Evolutionary conservation across 2,113 vertebrate species (phyloP).

Genomic region (Otis tarda): DNA sequence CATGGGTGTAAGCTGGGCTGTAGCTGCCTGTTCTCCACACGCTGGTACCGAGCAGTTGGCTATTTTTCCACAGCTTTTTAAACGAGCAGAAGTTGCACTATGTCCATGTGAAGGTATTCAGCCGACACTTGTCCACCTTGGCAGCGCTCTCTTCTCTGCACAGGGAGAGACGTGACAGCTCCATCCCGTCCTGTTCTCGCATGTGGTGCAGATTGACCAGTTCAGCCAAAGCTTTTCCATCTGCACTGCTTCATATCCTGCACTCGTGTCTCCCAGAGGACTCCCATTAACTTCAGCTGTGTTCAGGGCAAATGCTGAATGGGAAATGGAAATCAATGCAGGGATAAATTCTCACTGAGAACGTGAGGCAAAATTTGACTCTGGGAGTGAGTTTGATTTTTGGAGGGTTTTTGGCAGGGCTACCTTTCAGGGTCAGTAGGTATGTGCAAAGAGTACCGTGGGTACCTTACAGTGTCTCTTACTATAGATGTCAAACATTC

Average conservation of each 20-base stretch:
- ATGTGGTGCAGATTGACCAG: background rate
- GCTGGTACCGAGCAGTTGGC: background rate
- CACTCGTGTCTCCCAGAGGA: background rate
- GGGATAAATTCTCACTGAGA: background rate
- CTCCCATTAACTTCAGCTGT: background rate
- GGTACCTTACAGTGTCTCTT: background rate
- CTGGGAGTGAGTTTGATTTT: background rate
- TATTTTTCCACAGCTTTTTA: background rate
- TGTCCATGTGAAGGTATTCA: background rate
- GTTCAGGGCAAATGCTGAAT: background rate
- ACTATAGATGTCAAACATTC: background rate
- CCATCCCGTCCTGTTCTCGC: background rate
- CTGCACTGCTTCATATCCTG: background rate
- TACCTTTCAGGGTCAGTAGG: background rate
- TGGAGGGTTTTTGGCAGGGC: constrained; percentile 7
- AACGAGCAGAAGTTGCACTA: constrained; percentile 49
- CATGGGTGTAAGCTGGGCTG: background rate
- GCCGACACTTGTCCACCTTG: background rate
- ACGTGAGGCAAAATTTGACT: background rate
- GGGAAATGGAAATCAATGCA: background rate
- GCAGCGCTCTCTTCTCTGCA: background rate
- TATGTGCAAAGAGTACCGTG: background rate
- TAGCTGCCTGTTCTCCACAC: background rate
- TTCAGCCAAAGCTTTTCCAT: background rate
- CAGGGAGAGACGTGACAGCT: background rate